Evolutionary conservation across 1,140 invertebrate species (phyloP).

Genomic region (Rhizoglyphus robini): DNA sequence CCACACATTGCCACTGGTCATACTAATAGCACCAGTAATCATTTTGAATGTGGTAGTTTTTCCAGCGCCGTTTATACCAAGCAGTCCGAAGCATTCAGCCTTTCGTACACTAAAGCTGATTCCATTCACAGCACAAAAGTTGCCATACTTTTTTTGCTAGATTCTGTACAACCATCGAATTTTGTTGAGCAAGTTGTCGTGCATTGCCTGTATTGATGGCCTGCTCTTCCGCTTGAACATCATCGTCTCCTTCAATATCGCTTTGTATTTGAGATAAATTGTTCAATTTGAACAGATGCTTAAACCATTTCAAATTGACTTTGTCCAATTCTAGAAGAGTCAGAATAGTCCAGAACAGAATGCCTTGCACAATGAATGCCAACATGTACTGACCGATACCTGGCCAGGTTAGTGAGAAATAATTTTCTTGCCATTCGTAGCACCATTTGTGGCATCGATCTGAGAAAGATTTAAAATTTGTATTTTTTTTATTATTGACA

Average conservation of each 20-base stretch:
- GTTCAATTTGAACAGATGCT: background rate
- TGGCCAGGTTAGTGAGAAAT: slow-evolving; percentile 35
- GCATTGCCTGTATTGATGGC: background rate
- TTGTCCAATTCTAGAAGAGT: slow-evolving; percentile 11
- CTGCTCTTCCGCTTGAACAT: slow-evolving; percentile 37
- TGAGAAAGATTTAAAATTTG: slow-evolving; percentile 10
- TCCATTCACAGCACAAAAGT: slow-evolving; percentile 26
- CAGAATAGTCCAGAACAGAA: slow-evolving; percentile 31
- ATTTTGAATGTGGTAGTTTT: slow-evolving; percentile 75
- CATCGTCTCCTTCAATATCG: slow-evolving; percentile 35
- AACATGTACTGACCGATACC: slow-evolving; percentile 46
- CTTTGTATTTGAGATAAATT: background rate
- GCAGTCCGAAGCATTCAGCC: slow-evolving; percentile 34
- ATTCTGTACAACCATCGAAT: slow-evolving; percentile 32
- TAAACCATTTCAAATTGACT: slow-evolving; percentile 28
- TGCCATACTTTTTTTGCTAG: slow-evolving; percentile 34
- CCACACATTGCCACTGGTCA: slow-evolving; percentile 49
- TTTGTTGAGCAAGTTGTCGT: no score
- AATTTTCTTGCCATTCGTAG: slow-evolving; percentile 34
- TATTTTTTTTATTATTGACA: background rate
- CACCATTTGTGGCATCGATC: slow-evolving; percentile 29
- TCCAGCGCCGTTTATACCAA: slow-evolving; percentile 46
- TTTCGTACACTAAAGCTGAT: slow-evolving; percentile 23
- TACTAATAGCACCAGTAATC: slow-evolving; percentile 60
- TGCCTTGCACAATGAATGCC: slow-evolving; percentile 36